Conservation (phyloP, 2,888 invertebrate genomes). For the Eupsilia transversa region DNA sequence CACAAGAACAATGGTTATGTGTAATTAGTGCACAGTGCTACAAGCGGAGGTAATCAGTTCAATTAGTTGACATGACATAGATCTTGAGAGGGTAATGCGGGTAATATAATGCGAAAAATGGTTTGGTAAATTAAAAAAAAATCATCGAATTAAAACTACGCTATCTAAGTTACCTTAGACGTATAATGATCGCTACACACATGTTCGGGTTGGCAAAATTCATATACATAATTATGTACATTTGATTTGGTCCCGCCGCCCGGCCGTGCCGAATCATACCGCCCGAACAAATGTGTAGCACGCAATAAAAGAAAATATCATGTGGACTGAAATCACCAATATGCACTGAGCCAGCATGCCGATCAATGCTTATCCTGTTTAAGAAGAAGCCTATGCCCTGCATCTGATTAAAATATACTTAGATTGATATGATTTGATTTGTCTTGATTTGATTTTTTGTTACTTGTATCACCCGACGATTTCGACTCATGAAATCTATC, state of each 20-base stretch:
- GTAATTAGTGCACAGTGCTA: neutral
- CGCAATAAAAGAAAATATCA: neutral
- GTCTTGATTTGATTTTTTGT: neutral
- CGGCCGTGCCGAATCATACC: neutral
- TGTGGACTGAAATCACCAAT: neutral
- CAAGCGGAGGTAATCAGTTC: conserved; percentile 34
- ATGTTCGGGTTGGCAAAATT: too few relatives aligned
- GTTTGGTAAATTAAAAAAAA: neutral
- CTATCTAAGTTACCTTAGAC: neutral
- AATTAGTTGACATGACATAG: conserved; percentile 39
- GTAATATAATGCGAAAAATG: too few relatives aligned
- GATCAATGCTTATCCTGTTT: neutral
- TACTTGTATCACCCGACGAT: neutral
- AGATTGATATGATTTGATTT: too few relatives aligned
- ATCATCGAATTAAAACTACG: neutral
- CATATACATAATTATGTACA: neutral
- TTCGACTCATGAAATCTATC: neutral
- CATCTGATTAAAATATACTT: neutral
- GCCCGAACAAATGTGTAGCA: neutral
- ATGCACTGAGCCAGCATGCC: too few relatives aligned
- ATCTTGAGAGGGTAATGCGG: conserved; percentile 9
- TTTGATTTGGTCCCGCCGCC: neutral
- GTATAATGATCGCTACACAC: neutral
- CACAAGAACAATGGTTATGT: conserved; percentile 31
- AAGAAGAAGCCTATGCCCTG: neutral